A percentile compares a stretch with the other conserved stretches of the same genome.
phyloP scores from a whole-genome alignment of 64 coral and sea anemone species.

The Pachyseris speciosa region DNA sequence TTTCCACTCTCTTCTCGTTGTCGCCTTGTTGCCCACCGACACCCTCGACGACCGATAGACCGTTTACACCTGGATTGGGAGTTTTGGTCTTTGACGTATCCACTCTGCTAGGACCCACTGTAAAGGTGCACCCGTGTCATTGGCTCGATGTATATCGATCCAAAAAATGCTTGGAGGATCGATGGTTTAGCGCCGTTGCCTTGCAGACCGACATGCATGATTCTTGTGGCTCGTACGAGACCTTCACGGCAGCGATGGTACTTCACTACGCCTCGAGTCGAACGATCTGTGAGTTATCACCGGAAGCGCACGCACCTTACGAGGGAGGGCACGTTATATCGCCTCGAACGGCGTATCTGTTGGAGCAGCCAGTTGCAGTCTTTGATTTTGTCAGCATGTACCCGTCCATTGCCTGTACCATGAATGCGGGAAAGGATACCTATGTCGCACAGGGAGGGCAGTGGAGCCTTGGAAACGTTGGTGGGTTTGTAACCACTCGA shows the following conservation, averaged over 20 bases:
- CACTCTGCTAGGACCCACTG: neutral
- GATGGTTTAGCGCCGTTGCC: neutral
- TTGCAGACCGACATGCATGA: neutral
- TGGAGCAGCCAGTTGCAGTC: neutral
- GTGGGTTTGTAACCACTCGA: neutral
- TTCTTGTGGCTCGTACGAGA: neutral
- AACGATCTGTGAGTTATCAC: neutral
- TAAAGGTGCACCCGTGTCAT: neutral
- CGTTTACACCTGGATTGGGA: neutral
- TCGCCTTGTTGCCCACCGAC: neutral
- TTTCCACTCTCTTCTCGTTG: neutral
- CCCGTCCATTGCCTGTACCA: neutral
- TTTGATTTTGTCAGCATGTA: constrained; percentile 5
- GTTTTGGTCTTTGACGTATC: neutral
- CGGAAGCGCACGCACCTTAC: neutral
- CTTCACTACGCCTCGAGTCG: neutral
- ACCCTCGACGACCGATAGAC: neutral
- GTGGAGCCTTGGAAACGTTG: too few species aligned
- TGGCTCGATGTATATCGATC: neutral
- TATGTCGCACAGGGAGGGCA: neutral
- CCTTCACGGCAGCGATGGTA: neutral
- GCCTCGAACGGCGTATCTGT: neutral
- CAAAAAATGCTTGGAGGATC: neutral
- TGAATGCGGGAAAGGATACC: neutral
- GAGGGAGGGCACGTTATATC: neutral